Conservation (phyloP, 2,113 vertebrate genomes). For the Pseudolaguvia tuberculata region DNA sequence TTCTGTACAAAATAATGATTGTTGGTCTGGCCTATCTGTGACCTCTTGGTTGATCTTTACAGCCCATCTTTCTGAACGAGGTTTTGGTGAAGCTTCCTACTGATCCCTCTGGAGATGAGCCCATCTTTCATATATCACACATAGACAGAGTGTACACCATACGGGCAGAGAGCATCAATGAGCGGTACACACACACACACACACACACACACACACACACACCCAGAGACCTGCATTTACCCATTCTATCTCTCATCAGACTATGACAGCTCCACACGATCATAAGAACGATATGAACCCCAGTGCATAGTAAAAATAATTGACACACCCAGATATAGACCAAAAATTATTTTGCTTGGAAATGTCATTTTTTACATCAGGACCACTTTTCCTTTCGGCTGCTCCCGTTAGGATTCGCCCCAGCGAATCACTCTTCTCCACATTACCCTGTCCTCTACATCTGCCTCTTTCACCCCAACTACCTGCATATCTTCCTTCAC, state of each 20-base stretch:
- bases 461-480: too few relatives aligned
- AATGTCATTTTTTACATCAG: too few relatives aligned
- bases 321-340: background rate
- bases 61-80: slow-evolving; percentile 98
- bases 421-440: too few relatives aligned
- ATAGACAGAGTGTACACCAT: slow-evolving; percentile 96
- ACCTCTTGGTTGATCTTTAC: slow-evolving; percentile 46
- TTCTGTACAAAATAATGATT: background rate
- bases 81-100: slow-evolving; percentile 96
- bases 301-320: too few relatives aligned
- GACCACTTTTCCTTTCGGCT: too few relatives aligned
- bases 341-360: too few relatives aligned
- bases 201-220: too few relatives aligned
- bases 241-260: background rate
- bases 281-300: too few relatives aligned
- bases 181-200: slow-evolving; percentile 81
- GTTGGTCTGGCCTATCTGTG: background rate
- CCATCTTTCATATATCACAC: slow-evolving; percentile 98
- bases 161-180: slow-evolving; percentile 92
- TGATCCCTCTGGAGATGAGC: slow-evolving; percentile 95
- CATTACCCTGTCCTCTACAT: too few relatives aligned
- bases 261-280: too few relatives aligned
- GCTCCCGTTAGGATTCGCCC: too few relatives aligned
- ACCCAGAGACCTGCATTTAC: background rate
- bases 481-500: too few relatives aligned